Conservation (phyloP, 1,140 invertebrate genomes). For the Caenorhabditis inopinata region DNA sequence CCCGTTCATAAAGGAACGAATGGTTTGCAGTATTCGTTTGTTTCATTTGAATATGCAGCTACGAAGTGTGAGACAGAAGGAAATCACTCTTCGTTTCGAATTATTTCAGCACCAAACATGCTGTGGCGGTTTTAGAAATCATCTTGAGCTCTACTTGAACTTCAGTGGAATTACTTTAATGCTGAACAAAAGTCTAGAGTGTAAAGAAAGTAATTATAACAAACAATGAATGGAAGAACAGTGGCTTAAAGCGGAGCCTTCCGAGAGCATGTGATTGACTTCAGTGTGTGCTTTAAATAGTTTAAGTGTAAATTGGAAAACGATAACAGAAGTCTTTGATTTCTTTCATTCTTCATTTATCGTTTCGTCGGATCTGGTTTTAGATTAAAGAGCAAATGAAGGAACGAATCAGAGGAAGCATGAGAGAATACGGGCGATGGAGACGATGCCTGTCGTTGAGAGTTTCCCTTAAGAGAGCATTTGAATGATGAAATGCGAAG, state of each 20-base stretch:
- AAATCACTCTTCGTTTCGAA: too few relatives aligned
- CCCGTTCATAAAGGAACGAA: too few relatives aligned
- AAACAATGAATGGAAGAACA: not conserved
- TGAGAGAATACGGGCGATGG: not conserved
- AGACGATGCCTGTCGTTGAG: constrained; percentile 13
- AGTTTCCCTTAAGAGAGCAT: constrained; percentile 11
- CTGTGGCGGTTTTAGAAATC: too few relatives aligned
- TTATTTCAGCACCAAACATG: too few relatives aligned
- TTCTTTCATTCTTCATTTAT: not conserved
- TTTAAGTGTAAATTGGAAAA: not conserved
- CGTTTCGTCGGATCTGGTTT: not conserved
- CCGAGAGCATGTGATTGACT: constrained; percentile 6
- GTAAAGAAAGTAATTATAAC: not conserved
- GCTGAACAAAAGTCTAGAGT: too few relatives aligned
- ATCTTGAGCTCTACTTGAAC: not conserved
- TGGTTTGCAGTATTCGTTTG: too few relatives aligned
- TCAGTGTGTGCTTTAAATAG: not conserved
- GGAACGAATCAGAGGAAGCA: not conserved
- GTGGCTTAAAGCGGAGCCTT: too few relatives aligned
- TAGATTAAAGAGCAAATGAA: not conserved
- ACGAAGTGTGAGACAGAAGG: too few relatives aligned
- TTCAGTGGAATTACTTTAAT: not conserved
- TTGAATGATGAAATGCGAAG: not conserved
- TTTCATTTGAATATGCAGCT: too few relatives aligned
- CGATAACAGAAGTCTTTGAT: not conserved